Conservation (phyloP, 2,888 invertebrate genomes). For the Luperina nickerlii region DNA sequence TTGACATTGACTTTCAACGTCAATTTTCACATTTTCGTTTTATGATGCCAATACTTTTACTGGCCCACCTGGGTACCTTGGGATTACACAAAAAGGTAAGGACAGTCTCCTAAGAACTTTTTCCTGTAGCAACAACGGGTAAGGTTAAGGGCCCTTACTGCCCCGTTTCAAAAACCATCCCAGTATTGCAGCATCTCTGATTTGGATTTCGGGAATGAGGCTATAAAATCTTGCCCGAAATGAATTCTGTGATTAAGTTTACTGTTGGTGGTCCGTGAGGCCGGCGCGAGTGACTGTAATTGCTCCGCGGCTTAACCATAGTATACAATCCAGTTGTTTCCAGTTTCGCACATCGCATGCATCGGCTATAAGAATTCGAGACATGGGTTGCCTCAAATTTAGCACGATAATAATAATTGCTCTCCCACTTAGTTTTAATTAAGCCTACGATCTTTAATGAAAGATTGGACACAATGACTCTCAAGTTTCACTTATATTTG, state of each 20-base stretch:
- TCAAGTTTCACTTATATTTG: conserved; percentile 55
- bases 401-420: conserved; percentile 72
- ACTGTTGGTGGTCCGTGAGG: not conserved
- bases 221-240: not conserved
- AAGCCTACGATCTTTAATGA: conserved; percentile 70
- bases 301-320: conserved; percentile 68
- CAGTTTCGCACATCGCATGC: conserved; percentile 64
- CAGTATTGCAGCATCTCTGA: not conserved
- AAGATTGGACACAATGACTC: conserved; percentile 58
- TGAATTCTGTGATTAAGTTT: conserved; percentile 12
- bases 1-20: not conserved
- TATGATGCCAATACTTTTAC: not conserved
- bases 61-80: too few species aligned
- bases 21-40: not conserved
- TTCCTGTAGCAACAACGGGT: not conserved
- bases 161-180: not conserved
- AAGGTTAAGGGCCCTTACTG: not conserved
- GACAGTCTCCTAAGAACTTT: not conserved
- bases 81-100: too few species aligned
- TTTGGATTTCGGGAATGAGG: not conserved
- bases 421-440: conserved; percentile 74
- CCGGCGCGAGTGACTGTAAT: conserved; percentile 52
- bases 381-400: conserved; percentile 69
- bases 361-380: conserved; percentile 67
- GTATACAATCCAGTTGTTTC: conserved; percentile 73